Evolutionary conservation across 2,888 invertebrate species (phyloP).

Genomic region (Dynastes grantii): DNA sequence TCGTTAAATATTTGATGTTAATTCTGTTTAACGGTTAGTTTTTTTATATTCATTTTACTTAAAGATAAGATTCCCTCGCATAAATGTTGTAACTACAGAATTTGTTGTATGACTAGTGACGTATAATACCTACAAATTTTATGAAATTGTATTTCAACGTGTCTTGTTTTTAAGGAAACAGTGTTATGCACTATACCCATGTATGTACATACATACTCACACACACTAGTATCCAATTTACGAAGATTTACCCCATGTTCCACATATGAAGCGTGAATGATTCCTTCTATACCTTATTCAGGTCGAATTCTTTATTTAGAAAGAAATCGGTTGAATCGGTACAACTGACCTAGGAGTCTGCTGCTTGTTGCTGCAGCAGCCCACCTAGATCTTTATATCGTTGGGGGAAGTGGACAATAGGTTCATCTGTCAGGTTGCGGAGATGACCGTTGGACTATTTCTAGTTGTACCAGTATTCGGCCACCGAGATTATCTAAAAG

Average conservation of each 20-base stretch:
- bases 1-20: too few relatives aligned
- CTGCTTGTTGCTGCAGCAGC: conserved; percentile 51
- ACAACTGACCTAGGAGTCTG: conserved; percentile 58
- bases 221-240: conserved; percentile 7
- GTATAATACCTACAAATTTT: too few relatives aligned
- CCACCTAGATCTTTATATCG: conserved; percentile 60
- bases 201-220: background rate
- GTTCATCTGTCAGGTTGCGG: conserved; percentile 58
- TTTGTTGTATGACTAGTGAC: too few relatives aligned
- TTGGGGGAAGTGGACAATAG: conserved; percentile 60
- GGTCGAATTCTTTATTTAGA: conserved; percentile 56
- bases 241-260: conserved; percentile 35
- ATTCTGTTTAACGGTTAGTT: too few relatives aligned
- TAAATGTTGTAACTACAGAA: too few relatives aligned
- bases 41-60: too few relatives aligned
- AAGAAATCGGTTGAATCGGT: conserved; percentile 57
- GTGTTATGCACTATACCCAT: background rate
- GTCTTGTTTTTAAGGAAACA: too few relatives aligned
- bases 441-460: conserved; percentile 60
- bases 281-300: conserved; percentile 56
- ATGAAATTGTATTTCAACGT: too few relatives aligned
- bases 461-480: conserved; percentile 55
- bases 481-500: conserved; percentile 43
- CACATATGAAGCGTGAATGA: conserved; percentile 59
- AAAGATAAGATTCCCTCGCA: too few relatives aligned